These are phyloP conservation scores for Progne subis DNA, from an alignment of 2,113 vertebrate species.

Conservation along the genomic window DNA sequence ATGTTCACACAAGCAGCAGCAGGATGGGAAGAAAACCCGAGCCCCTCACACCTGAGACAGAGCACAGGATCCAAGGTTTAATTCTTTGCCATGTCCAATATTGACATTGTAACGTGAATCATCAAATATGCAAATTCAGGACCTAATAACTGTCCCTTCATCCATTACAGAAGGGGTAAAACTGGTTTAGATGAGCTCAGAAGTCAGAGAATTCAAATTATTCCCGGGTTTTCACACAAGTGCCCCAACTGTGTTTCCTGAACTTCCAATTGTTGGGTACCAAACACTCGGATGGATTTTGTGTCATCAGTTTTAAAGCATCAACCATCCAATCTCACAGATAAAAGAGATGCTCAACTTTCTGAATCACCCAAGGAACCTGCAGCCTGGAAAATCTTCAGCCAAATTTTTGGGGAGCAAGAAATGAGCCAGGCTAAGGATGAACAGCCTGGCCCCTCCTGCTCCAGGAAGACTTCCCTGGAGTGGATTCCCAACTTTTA, in stretches of 20 bases:
- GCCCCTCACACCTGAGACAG: background rate
- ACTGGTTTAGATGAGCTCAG: background rate
- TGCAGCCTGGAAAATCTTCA: background rate
- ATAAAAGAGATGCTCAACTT: background rate
- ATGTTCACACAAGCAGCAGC: background rate
- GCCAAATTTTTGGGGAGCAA: rapidly evolving
- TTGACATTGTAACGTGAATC: rapidly evolving
- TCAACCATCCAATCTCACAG: background rate
- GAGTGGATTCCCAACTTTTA: background rate
- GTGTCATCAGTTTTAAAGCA: background rate
- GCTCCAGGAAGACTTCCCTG: background rate
- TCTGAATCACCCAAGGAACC: background rate
- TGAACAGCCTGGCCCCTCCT: background rate
- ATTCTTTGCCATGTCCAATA: background rate
- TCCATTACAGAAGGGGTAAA: background rate
- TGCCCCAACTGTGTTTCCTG: background rate
- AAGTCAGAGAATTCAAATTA: background rate
- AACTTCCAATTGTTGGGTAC: background rate
- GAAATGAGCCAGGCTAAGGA: rapidly evolving
- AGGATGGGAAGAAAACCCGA: background rate
- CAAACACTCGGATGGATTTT: background rate
- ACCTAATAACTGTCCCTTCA: background rate
- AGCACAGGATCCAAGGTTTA: background rate
- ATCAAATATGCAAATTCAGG: background rate
- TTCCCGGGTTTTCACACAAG: background rate